A percentile compares a stretch with the other conserved stretches of the same genome.
Conservation (phyloP, 2,888 invertebrate species). For the Trissolcus japonicus region DNA sequence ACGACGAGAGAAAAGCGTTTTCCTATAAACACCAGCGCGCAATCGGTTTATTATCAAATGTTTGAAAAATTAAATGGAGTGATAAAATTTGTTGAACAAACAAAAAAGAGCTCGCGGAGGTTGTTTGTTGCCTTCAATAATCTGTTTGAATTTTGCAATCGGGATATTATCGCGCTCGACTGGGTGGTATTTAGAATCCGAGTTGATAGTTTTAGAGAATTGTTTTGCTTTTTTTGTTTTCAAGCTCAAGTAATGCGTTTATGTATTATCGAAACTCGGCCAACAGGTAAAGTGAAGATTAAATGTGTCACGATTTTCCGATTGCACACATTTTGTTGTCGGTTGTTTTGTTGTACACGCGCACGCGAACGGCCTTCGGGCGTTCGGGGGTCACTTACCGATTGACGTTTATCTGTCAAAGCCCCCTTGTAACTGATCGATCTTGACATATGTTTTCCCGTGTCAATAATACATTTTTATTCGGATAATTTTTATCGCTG, state of each 20-base stretch:
- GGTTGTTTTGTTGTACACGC: constrained; percentile 43
- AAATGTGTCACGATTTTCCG: constrained; percentile 36
- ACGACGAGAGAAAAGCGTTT: too few relatives aligned
- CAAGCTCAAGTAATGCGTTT: constrained; percentile 36
- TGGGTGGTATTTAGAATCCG: constrained; percentile 2
- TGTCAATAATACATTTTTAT: constrained; percentile 48
- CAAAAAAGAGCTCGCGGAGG: too few relatives aligned
- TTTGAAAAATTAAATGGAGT: constrained; percentile 1
- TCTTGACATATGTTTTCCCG: constrained; percentile 52
- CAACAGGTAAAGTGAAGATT: constrained; percentile 51
- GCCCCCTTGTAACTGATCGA: constrained; percentile 47
- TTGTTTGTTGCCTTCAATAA: neutral
- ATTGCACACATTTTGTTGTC: constrained; percentile 40
- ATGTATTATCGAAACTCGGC: constrained; percentile 45
- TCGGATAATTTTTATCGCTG: constrained; percentile 21
- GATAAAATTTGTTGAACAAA: too few relatives aligned
- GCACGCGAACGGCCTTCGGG: constrained; percentile 39
- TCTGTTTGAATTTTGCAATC: neutral
- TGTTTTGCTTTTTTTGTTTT: neutral
- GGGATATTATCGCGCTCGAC: neutral
- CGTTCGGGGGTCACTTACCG: constrained; percentile 55
- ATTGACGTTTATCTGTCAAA: constrained; percentile 50
- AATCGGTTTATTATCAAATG: constrained; percentile 2
- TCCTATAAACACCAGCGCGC: neutral
- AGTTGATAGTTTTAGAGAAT: neutral